Base-by-base conservation (phyloP, 2,797 vertebrate genomes). In the Neopelma chrysocephalum region DNA sequence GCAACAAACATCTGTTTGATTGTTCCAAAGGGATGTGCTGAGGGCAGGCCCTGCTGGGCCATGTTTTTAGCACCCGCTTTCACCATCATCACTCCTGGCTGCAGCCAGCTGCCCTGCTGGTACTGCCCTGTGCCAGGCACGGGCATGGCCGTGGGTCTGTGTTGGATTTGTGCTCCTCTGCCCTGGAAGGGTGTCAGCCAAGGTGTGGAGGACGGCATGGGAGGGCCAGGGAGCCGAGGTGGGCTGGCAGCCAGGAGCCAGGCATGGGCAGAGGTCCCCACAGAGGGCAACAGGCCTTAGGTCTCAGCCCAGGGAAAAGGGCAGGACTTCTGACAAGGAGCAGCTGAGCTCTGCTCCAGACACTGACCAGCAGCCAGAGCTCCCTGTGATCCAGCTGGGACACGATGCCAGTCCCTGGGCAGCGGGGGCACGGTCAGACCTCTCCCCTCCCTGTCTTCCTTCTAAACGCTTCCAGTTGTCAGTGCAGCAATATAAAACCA, bases 381-480 rank as follows among this genome's bases (percentile, higher is more conserved):
- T 42, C 58, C 32, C 65, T 5, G 13, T 12, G 69, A 27, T 8
- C 57, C 6, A 9, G n/a, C 1, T 66, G 82, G 53, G 61, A 7
- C 50, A 23, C 0, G 0, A 48, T 23, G 29, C 57, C 32, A 25
- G 26, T 31, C 65, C 48, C 45, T 10, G 75, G 47, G 45, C 89
- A 82, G 32, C 19, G 84, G 38, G 69, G 82, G 50, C 50, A 86
- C 0, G 9, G 87, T 65, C 91, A 72, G 15, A 19, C 40, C 72
- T 78, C 69, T 54, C 51, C 64, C n/a, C 43, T 85, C 72, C 65
- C 21, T 93, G 43, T 73, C 26, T 93, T 43, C 77, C 73, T 62
- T 92, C 58, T 73, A 84, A 96, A 79, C 2, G 5, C 43, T 96
- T 87, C 70, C 94, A 90, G 90, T n/a, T 9, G 22, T 34, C 62